phyloP scores from a whole-genome alignment of 2,113 vertebrate species.

The Heliornis fulica region DNA sequence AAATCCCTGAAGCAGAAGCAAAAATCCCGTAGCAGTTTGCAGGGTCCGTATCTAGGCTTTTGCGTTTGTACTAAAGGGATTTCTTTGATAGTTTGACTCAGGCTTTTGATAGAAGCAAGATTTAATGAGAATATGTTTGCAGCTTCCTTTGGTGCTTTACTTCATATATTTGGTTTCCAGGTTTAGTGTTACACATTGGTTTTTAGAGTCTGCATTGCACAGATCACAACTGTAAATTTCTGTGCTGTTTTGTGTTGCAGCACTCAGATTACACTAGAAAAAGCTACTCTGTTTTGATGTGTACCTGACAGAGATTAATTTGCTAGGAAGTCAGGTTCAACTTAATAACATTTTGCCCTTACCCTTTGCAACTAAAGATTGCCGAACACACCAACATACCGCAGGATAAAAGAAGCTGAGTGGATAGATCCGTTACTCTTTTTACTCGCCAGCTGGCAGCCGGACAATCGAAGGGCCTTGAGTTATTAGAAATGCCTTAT shows the following conservation, averaged over 20 bases:
- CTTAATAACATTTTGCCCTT: not conserved
- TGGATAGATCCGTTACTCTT: not conserved
- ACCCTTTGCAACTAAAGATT: not conserved
- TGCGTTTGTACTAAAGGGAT: constrained; percentile 17
- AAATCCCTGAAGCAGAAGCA: not conserved
- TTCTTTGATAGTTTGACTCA: constrained; percentile 31
- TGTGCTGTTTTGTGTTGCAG: not conserved
- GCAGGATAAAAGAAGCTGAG: not conserved
- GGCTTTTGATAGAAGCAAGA: constrained; percentile 6
- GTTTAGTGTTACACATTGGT: not conserved
- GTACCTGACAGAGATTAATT: not conserved
- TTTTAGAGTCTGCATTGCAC: not conserved
- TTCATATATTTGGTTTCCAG: not conserved
- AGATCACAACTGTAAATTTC: not conserved
- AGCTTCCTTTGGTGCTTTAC: not conserved
- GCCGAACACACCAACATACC: not conserved
- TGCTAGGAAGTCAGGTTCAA: not conserved
- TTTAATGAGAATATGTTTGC: constrained; percentile 1
- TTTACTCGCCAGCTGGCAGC: not conserved
- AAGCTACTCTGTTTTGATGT: not conserved
- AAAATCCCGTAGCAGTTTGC: constrained; percentile 1
- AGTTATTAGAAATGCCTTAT: not conserved
- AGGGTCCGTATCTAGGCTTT: not conserved
- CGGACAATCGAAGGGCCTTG: not conserved
- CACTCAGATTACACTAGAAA: not conserved